These are phyloP conservation scores for Drosophila jambulina DNA, from an alignment of 1,140 invertebrate species.

Conservation along the genomic window DNA sequence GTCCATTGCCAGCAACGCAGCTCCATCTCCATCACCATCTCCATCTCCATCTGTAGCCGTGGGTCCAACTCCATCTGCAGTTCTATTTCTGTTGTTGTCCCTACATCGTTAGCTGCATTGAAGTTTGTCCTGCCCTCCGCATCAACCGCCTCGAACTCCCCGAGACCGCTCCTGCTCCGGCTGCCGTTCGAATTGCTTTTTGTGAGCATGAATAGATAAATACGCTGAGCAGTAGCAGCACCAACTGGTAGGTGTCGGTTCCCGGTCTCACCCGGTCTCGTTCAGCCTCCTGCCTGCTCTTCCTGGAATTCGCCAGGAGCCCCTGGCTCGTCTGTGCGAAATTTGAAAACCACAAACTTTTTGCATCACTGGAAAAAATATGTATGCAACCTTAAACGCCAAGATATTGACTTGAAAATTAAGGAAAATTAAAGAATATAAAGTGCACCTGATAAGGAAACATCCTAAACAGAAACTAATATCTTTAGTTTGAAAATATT, in stretches of 20 bases:
- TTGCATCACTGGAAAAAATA: conserved; percentile 31
- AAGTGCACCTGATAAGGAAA: too few relatives aligned
- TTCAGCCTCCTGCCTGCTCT: conserved; percentile 18
- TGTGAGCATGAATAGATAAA: conserved; percentile 82
- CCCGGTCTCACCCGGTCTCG: conserved; percentile 18
- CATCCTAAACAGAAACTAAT: not conserved
- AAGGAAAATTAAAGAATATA: too few relatives aligned
- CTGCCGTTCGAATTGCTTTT: conserved; percentile 70
- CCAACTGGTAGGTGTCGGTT: conserved; percentile 52
- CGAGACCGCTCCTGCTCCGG: conserved; percentile 3
- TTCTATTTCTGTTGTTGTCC: conserved; percentile 62
- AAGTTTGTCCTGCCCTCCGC: conserved; percentile 51
- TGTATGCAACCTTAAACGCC: not conserved
- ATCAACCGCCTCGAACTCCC: not conserved
- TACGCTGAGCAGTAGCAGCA: conserved; percentile 64
- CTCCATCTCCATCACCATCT: conserved; percentile 33
- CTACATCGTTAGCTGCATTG: conserved; percentile 81
- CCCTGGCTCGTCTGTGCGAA: conserved; percentile 48
- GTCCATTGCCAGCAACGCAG: conserved; percentile 65
- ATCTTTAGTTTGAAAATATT: not conserved
- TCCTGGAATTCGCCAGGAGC: conserved; percentile 10
- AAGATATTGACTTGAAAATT: not conserved
- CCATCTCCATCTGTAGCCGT: conserved; percentile 16
- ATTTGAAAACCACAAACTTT: conserved; percentile 79
- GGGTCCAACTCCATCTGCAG: conserved; percentile 33